Evolutionary conservation across 2,888 invertebrate species (phyloP).

Genomic region (Amorpha juglandis): DNA sequence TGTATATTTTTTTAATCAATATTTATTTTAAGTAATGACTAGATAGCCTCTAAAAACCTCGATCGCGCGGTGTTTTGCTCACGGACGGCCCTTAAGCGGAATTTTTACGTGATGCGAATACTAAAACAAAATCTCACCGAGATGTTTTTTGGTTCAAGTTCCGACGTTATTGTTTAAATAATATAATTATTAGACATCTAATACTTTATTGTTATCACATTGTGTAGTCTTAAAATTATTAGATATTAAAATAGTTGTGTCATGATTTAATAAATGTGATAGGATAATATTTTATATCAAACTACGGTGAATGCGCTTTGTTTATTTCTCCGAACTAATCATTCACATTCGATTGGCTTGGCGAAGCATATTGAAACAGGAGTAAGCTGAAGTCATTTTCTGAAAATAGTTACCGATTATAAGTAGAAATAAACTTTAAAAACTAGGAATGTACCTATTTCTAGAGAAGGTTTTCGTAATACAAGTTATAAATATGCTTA

Average conservation of each 20-base stretch:
- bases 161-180: slow-evolving; percentile 10
- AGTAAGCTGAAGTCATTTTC: slow-evolving; percentile 66
- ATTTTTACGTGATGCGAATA: slow-evolving; percentile 51
- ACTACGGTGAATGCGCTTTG: not conserved
- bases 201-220: not conserved
- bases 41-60: no score
- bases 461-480: no score
- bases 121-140: not conserved
- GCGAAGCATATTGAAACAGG: slow-evolving; percentile 66
- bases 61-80: no score
- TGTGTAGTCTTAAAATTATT: not conserved
- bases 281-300: not conserved
- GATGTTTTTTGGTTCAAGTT: not conserved
- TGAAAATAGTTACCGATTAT: slow-evolving; percentile 42
- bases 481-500: no score
- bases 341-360: slow-evolving; percentile 43
- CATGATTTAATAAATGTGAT: no score
- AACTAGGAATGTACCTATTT: no score
- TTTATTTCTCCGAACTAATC: not conserved
- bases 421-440: not conserved
- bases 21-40: no score
- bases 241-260: not conserved
- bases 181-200: not conserved
- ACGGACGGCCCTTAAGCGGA: no score
- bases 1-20: no score